phyloP scores from a whole-genome alignment of 2,797 vertebrate genomes.

The Macrochelys suwanniensis region DNA sequence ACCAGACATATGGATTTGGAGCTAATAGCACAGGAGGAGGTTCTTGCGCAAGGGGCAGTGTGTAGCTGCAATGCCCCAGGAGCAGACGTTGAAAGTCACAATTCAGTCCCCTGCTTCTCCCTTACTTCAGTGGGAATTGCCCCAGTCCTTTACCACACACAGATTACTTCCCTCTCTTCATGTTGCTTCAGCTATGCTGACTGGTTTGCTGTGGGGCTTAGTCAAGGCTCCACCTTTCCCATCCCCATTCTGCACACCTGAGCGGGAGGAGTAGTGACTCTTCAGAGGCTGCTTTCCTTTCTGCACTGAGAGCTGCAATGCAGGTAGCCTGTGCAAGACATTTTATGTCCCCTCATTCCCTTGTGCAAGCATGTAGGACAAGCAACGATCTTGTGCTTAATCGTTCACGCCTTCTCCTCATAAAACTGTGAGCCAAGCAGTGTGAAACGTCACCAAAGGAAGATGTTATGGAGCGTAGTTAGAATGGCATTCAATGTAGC shows the following conservation, averaged over 20 bases:
- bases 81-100: not conserved
- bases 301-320: not conserved
- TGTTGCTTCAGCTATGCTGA: not conserved
- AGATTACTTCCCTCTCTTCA: not conserved
- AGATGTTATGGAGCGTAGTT: slow-evolving; percentile 30
- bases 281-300: not conserved
- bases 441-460: slow-evolving; percentile 22
- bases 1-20: not conserved
- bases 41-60: not conserved
- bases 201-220: too few relatives aligned
- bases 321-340: too few relatives aligned
- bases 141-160: not conserved
- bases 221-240: not conserved
- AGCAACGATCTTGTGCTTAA: not conserved
- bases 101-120: not conserved
- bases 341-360: not conserved
- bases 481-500: slow-evolving; percentile 29
- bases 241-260: not conserved
- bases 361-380: not conserved
- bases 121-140: not conserved
- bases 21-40: not conserved
- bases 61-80: not conserved
- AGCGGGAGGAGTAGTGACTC: not conserved
- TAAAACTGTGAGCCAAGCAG: not conserved
- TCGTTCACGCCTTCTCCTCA: slow-evolving; percentile 22